These are phyloP conservation scores for Andrena bicolor DNA, from an alignment of 2,888 invertebrate genomes.

Conservation along the genomic window DNA sequence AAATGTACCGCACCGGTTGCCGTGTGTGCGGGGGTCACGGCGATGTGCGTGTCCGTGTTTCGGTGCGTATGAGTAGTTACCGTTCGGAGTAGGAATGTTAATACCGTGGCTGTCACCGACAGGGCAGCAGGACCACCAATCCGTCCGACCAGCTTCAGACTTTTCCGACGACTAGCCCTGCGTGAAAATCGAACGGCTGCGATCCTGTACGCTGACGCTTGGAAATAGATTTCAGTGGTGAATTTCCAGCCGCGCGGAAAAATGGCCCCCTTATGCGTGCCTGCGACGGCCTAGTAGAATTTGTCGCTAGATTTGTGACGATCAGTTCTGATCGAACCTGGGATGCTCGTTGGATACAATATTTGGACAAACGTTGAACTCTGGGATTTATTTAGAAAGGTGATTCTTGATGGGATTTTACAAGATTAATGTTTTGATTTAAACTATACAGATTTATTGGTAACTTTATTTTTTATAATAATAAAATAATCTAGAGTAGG, in stretches of 20 bases:
- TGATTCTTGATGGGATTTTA: too few relatives aligned
- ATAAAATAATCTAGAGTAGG: too few relatives aligned
- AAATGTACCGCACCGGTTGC: constrained; percentile 43
- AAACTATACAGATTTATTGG: too few relatives aligned
- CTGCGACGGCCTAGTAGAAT: not conserved
- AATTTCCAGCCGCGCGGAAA: not conserved
- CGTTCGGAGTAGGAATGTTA: constrained; percentile 76
- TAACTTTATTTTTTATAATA: too few relatives aligned
- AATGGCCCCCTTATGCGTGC: not conserved
- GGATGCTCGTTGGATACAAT: not conserved
- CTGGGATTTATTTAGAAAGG: too few relatives aligned
- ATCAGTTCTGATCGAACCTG: not conserved
- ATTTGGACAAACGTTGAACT: too few relatives aligned
- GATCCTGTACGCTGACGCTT: not conserved
- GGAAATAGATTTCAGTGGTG: not conserved
- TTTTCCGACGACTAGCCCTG: constrained; percentile 62
- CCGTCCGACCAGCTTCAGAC: constrained; percentile 61
- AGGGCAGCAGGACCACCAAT: constrained; percentile 69
- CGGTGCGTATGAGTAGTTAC: constrained; percentile 71
- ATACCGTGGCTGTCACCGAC: constrained; percentile 78
- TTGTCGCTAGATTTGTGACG: not conserved
- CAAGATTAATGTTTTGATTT: too few relatives aligned
- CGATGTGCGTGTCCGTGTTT: constrained; percentile 44
- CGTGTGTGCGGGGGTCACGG: constrained; percentile 17
- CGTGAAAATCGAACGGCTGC: constrained; percentile 51